Conservation (phyloP, 1,140 invertebrate genomes). For the Neodiprion fabricii region DNA sequence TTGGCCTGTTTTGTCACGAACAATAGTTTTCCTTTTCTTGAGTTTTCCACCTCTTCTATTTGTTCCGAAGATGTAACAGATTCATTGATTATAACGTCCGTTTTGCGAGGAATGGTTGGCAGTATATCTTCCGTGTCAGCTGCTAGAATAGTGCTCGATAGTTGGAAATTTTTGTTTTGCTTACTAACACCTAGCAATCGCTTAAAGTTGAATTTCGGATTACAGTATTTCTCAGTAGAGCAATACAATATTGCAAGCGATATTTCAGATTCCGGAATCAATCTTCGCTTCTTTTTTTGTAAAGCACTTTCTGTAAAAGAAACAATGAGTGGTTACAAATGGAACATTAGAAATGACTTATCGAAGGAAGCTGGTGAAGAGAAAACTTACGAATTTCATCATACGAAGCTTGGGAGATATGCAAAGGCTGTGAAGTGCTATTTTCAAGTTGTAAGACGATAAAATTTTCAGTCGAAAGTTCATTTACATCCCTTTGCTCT, state of each 20-base stretch:
- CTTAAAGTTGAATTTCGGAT: conserved; percentile 64
- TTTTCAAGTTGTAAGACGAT: conserved; percentile 62
- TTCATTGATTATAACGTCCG: background rate
- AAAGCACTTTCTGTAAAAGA: conserved; percentile 57
- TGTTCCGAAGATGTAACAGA: background rate
- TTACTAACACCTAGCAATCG: background rate
- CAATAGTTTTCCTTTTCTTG: background rate
- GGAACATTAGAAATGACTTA: background rate
- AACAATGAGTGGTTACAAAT: conserved; percentile 38
- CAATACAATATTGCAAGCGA: conserved; percentile 70
- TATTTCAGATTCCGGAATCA: conserved; percentile 72
- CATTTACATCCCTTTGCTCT: conserved; percentile 56
- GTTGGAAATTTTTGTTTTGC: background rate
- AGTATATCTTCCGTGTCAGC: background rate
- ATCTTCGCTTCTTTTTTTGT: conserved; percentile 47
- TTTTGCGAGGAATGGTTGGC: background rate
- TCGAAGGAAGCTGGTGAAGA: background rate
- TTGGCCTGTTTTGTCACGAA: background rate
- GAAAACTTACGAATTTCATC: conserved; percentile 52
- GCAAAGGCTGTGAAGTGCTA: conserved; percentile 41
- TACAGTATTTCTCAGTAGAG: conserved; percentile 70
- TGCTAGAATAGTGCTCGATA: background rate
- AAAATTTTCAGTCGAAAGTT: conserved; percentile 54
- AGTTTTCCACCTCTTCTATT: background rate
- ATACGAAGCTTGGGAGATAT: conserved; percentile 58